Evolutionary conservation across 2,797 vertebrate genomes (phyloP).

Genomic region (Cryptoblepharus egeriae): DNA sequence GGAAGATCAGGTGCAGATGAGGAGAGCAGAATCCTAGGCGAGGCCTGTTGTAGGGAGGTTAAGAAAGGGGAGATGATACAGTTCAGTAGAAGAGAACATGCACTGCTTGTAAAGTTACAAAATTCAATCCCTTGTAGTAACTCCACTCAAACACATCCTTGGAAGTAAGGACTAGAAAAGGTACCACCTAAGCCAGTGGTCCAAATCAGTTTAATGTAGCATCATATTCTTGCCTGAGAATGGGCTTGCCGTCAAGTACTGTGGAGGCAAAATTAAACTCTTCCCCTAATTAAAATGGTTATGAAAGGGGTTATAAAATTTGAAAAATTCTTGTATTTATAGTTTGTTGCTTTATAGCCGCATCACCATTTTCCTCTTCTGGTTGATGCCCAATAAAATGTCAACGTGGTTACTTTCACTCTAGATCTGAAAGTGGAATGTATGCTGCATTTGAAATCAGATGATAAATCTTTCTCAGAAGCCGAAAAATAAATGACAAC

Average conservation of each 20-base stretch:
- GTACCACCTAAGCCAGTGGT: not conserved
- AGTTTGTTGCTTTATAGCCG: not conserved
- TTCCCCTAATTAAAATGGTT: not conserved
- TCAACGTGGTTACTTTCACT: slow-evolving; percentile 45
- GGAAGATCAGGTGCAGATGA: no score
- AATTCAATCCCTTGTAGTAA: no score
- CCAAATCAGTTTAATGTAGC: not conserved
- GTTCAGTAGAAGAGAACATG: not conserved
- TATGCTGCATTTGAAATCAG: slow-evolving; percentile 52
- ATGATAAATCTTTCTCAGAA: slow-evolving; percentile 61
- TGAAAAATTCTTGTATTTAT: slow-evolving; percentile 6
- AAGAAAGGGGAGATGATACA: no score
- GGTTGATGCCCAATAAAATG: slow-evolving; percentile 30
- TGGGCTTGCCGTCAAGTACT: not conserved
- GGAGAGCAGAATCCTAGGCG: no score
- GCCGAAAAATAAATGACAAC: slow-evolving; percentile 60
- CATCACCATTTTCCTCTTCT: not conserved
- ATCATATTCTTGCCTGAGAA: not conserved
- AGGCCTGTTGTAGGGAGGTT: no score
- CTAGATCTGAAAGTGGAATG: slow-evolving; percentile 48
- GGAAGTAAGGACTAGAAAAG: not conserved
- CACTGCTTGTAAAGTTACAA: not conserved
- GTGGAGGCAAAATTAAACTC: not conserved
- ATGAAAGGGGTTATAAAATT: not conserved
- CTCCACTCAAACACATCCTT: not conserved